Base-by-base conservation (phyloP, 2,888 invertebrate species). In the Linnaemya tessellans region DNA sequence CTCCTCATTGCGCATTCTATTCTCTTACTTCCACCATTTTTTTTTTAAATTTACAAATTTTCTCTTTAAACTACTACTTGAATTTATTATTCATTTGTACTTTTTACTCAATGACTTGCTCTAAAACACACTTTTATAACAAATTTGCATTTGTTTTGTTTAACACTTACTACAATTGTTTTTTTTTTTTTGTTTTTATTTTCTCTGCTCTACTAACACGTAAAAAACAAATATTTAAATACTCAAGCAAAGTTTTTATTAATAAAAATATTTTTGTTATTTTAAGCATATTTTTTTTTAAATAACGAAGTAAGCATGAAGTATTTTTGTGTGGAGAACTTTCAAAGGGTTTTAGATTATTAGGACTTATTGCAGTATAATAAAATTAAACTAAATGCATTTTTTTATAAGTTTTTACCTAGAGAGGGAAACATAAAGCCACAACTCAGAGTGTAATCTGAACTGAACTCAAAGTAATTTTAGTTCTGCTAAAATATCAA, bases 101-200 rank as follows among this genome's bases (percentile, higher is more conserved):
- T 75, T 60, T 65, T 49, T 20, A 77, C 64, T 58, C 60, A 70
- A 79, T 49, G 46, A 46, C 20, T 73, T 73, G 38, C 38, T 80
- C 38, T 15, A 38, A 64, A 54, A 80, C 46, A 73, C 35, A 58
- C 20, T 67, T 65, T 43, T 73, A 58, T 22, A 56, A 15, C 22
- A 54, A 51, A 3, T 60, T 22, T 64, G 64, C 64, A 64, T 73
- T 73, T 80, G n/a, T 65, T 73, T 80, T 71, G 5, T 67, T 65
- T 49, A 51, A 65, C 54, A 62, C 68, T 62, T 25, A 58, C 20
- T 35, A 38, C 56, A 46, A 43, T 35, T 46, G 20, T 54, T 54
- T 75, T 35, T 18, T 74, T 0, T 62, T 41, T 70, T 71, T 43
- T 1, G 2, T 3, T 30, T 30, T 30, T 30, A 5, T 30, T 30